phyloP scores from a whole-genome alignment of 1,140 invertebrate species.

The Aplysia californica region DNA sequence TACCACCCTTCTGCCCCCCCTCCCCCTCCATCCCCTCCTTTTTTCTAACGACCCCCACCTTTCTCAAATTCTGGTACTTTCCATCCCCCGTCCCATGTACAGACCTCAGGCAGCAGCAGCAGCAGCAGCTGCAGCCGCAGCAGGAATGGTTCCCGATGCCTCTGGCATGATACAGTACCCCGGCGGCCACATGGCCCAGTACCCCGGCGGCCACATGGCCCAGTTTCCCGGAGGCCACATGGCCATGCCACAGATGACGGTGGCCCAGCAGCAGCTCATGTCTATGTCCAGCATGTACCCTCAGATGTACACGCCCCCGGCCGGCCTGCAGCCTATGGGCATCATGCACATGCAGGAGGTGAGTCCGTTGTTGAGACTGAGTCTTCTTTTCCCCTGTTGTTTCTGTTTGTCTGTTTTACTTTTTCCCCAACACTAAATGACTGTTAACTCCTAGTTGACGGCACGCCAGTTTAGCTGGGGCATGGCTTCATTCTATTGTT shows the following conservation, averaged over 20 bases:
- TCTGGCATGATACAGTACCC: not conserved
- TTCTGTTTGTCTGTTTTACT: no score
- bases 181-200: no score
- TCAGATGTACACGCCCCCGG: constrained; percentile 2
- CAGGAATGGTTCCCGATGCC: constrained; percentile 17
- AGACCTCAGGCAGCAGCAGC: no score
- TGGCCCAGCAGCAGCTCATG: constrained; percentile 21
- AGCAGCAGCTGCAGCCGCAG: constrained; percentile 9
- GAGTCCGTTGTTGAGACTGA: no score
- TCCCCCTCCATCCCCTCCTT: no score
- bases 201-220: not conserved
- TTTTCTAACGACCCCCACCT: no score
- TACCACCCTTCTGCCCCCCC: no score
- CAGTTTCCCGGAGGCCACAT: not conserved
- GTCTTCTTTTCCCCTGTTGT: no score
- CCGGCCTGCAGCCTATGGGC: constrained; percentile 12
- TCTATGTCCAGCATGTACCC: constrained; percentile 15
- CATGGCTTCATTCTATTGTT: no score
- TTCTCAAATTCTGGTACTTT: no score
- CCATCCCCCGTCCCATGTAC: no score
- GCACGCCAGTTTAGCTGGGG: not conserved
- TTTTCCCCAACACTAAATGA: no score
- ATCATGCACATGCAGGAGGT: constrained; percentile 31
- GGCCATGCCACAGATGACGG: constrained; percentile 19
- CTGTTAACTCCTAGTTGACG: not conserved